These are phyloP conservation scores for Etia nguti DNA, from an alignment of 2,113 vertebrate genomes.

Conservation along the genomic window DNA sequence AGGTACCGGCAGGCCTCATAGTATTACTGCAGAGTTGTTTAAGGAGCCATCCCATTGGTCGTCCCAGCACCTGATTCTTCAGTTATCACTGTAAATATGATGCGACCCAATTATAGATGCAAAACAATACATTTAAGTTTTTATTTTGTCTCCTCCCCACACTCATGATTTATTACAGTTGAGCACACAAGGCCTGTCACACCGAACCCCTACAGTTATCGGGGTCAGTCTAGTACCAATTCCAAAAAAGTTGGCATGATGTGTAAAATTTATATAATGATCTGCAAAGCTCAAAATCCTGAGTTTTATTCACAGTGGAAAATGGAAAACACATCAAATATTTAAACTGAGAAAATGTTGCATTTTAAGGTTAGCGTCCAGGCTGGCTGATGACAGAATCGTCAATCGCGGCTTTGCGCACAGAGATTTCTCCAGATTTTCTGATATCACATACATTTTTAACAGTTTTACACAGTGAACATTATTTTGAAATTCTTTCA, in stretches of 20 bases:
- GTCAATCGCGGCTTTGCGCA: accelerated
- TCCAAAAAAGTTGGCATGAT: neutral
- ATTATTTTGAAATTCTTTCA: neutral
- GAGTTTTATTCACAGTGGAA: neutral
- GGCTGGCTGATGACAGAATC: neutral
- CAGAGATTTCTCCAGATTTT: neutral
- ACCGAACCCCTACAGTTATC: neutral
- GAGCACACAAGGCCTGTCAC: neutral
- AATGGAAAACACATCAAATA: neutral
- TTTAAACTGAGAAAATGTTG: neutral
- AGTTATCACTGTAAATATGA: neutral
- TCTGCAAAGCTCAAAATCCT: neutral
- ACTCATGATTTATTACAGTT: neutral
- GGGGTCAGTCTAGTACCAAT: neutral
- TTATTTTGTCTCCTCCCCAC: neutral
- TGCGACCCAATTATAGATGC: neutral
- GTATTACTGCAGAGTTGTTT: too few relatives aligned
- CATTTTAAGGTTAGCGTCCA: neutral
- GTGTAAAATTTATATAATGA: neutral
- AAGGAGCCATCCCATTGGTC: too few relatives aligned
- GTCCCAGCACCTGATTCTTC: too few relatives aligned
- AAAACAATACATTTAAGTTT: neutral
- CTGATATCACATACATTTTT: neutral
- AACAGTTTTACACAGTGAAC: neutral
- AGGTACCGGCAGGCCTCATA: too few relatives aligned